These are phyloP conservation scores for Crocidura indochinensis DNA, from an alignment of 2,797 vertebrate genomes.

Conservation along the genomic window DNA sequence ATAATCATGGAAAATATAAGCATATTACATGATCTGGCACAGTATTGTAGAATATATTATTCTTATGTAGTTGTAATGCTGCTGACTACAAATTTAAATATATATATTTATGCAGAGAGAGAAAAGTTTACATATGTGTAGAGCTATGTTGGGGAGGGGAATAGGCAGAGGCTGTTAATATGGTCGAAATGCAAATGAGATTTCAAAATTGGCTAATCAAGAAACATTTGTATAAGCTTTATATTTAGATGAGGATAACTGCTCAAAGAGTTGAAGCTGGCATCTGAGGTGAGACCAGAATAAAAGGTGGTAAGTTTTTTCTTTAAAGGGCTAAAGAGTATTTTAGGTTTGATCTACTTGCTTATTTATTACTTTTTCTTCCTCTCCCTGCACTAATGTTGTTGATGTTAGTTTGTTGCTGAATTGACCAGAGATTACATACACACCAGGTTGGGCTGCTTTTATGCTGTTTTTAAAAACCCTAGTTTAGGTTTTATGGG, in stretches of 20 bases:
- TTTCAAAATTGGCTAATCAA: constrained; percentile 27
- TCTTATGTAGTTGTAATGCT: not conserved
- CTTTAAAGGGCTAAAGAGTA: constrained; percentile 14
- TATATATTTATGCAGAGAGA: not conserved
- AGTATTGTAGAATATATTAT: not conserved
- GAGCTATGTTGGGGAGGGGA: not conserved
- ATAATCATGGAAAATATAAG: constrained; percentile 25
- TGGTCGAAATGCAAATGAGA: constrained; percentile 33
- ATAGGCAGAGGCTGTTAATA: not conserved
- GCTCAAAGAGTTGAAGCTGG: not conserved
- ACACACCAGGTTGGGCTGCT: too few relatives aligned
- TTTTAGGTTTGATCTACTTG: not conserved
- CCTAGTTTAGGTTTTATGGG: not conserved
- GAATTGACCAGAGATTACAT: too few relatives aligned
- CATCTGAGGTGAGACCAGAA: not conserved
- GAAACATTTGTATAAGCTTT: not conserved
- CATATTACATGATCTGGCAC: not conserved
- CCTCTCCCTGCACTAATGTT: too few relatives aligned
- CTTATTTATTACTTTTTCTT: too few relatives aligned
- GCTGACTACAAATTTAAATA: constrained; percentile 19
- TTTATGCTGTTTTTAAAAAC: too few relatives aligned
- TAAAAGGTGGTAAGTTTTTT: constrained; percentile 3
- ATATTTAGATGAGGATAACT: constrained; percentile 30
- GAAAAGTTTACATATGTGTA: not conserved
- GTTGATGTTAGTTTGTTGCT: too few relatives aligned